phyloP scores from a whole-genome alignment of 2,888 invertebrate genomes.

The Trissolcus japonicus region DNA sequence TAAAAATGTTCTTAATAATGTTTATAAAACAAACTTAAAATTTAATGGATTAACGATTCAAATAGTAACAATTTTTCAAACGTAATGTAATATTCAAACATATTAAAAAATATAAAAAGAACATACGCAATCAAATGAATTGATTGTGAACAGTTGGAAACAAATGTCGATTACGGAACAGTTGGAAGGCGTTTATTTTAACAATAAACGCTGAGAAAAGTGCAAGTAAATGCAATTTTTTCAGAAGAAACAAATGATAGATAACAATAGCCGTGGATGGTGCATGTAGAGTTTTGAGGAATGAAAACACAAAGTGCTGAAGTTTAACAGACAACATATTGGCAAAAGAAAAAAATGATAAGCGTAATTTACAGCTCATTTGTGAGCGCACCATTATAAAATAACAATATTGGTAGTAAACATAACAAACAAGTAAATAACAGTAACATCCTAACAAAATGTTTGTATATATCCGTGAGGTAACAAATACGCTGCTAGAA shows the following conservation, averaged over 20 bases:
- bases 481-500: neutral
- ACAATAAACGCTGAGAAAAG: slow-evolving; percentile 62
- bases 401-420: slow-evolving; percentile 27
- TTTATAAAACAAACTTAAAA: slow-evolving; percentile 54
- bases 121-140: slow-evolving; percentile 28
- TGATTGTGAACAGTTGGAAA: slow-evolving; percentile 21
- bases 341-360: slow-evolving; percentile 29
- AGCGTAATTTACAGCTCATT: slow-evolving; percentile 55
- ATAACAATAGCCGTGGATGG: slow-evolving; percentile 18
- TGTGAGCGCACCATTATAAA: slow-evolving; percentile 46
- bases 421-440: slow-evolving; percentile 46
- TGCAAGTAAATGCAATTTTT: slow-evolving; percentile 58
- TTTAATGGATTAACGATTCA: slow-evolving; percentile 37
- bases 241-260: slow-evolving; percentile 41
- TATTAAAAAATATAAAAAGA: slow-evolving; percentile 25
- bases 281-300: slow-evolving; percentile 25
- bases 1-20: slow-evolving; percentile 12
- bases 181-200: slow-evolving; percentile 45
- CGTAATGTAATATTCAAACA: slow-evolving; percentile 9
- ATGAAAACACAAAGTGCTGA: slow-evolving; percentile 18
- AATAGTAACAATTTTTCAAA: slow-evolving; percentile 17
- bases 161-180: slow-evolving; percentile 41
- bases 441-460: slow-evolving; percentile 28
- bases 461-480: neutral
- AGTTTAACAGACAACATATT: slow-evolving; percentile 46